A percentile compares a stretch with the other conserved stretches of the same genome.
Evolutionary conservation across 2,888 invertebrate genomes (phyloP).

Genomic region (Cantharis rustica): DNA sequence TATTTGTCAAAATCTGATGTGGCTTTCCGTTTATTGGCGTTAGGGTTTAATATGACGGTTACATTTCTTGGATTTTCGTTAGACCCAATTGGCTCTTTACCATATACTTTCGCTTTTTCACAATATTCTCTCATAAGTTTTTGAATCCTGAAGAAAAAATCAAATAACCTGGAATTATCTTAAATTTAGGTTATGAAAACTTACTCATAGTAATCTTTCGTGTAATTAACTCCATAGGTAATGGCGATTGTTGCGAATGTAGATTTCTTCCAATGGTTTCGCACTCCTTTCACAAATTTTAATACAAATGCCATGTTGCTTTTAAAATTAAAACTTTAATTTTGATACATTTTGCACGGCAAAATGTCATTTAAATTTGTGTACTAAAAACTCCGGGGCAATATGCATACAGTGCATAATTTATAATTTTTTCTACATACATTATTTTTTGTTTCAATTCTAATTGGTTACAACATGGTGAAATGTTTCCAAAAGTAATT

Average conservation of each 20-base stretch:
- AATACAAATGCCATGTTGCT: slow-evolving; percentile 60
- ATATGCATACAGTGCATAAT: background rate
- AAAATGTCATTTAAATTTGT: background rate
- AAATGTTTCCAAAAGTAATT: no score
- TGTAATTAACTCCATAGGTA: slow-evolving; percentile 72
- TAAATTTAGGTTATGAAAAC: slow-evolving; percentile 41
- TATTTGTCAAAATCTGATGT: slow-evolving; percentile 81
- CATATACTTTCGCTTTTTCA: slow-evolving; percentile 74
- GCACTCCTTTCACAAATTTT: slow-evolving; percentile 68
- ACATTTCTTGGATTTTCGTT: slow-evolving; percentile 70
- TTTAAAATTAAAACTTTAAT: background rate
- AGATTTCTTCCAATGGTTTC: slow-evolving; percentile 92
- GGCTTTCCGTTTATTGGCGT: slow-evolving; percentile 78
- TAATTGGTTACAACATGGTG: no score
- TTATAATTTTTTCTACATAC: background rate
- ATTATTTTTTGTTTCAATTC: no score
- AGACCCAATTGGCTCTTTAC: slow-evolving; percentile 66
- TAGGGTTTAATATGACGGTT: slow-evolving; percentile 90
- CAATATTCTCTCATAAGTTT: slow-evolving; percentile 81
- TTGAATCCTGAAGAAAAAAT: slow-evolving; percentile 65
- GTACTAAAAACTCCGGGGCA: background rate
- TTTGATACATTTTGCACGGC: background rate
- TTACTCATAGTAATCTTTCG: slow-evolving; percentile 77
- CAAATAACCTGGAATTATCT: background rate
- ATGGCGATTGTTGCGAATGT: slow-evolving; percentile 69